Base-by-base conservation (phyloP, 2,797 vertebrate species). In the Remorina albescens region DNA sequence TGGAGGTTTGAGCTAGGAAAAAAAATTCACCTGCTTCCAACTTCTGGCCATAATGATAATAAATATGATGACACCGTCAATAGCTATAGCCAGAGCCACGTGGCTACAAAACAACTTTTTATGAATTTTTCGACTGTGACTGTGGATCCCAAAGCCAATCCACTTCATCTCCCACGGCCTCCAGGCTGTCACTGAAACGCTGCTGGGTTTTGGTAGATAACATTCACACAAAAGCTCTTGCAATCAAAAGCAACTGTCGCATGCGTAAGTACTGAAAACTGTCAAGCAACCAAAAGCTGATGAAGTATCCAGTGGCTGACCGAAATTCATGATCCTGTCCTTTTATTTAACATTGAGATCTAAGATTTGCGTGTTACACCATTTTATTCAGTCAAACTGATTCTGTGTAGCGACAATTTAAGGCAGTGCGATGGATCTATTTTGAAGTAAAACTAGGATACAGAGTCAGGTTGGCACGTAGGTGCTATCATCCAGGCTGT, bases 1-100 rank as follows among this genome's bases (percentile, higher is more conserved):
- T 55, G 54, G 37, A 71, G 44, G 67, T 62, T 21, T 51, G 18
- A 25, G 50, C n/a, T 28, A 44, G 41, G 56, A 57, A 26, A 26
- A 26, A 23, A 19, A n/a, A 12, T 16, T 61, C 39, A 49, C 32
- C 37, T 49, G 49, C 56, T 60, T 42, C 49, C 13, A 1, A 32
- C 25, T 42, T 3, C 30, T 30, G 3, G 6, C 30, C 3, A 18
- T 41, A 41, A 41, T 44, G 19, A 19, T 42, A 19, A 19, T 8
- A 42, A 53, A 57, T 5, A n/a, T n/a, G n/a, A n/a, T n/a, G n/a
- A n/a, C n/a, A n/a, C n/a, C n/a, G n/a, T n/a, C n/a, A n/a, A n/a
- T n/a, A n/a, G n/a, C n/a, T n/a, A n/a, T n/a, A n/a, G n/a, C 39
- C 25, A 41, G 9, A n/a, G 32, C 41, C 25, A 21, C 2, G 41